Conservation (phyloP, 30 jellyfish, hydroid and myxozoan genomes). For the Chrysaora quinquecirrha region DNA sequence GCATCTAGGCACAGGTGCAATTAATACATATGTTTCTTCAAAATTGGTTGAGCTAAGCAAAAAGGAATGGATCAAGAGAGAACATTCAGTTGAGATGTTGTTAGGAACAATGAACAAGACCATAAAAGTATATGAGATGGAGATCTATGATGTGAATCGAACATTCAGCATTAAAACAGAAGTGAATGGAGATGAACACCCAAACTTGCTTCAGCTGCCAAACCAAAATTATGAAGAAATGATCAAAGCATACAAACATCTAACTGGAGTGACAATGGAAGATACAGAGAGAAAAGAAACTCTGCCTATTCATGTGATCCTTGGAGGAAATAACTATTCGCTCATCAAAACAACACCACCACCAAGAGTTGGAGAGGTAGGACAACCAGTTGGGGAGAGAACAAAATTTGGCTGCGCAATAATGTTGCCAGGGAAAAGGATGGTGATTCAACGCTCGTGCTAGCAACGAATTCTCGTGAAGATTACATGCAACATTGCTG, state of each 20-base stretch:
- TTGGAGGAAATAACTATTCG: conserved; percentile 25
- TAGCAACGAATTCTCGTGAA: not conserved
- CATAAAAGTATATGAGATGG: too few species aligned
- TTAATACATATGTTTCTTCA: not conserved
- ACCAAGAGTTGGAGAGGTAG: conserved; percentile 19
- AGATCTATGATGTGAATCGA: not conserved
- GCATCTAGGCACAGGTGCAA: not conserved
- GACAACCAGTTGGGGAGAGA: conserved; percentile 41
- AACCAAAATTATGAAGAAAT: conserved; percentile 28
- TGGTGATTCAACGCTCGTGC: not conserved
- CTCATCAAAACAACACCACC: conserved; percentile 28
- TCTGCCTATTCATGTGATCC: conserved; percentile 17
- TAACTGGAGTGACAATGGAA: conserved; percentile 43
- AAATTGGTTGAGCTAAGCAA: not conserved
- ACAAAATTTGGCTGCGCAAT: conserved; percentile 21
- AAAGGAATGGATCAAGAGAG: not conserved
- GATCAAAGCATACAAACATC: conserved; percentile 31
- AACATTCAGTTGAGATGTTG: conserved; percentile 35
- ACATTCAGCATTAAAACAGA: not conserved
- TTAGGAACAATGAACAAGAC: conserved; percentile 18
- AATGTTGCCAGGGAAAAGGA: conserved; percentile 6
- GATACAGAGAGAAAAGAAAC: conserved; percentile 34
- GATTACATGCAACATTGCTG: not conserved
- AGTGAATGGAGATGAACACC: not conserved
- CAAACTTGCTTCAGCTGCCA: not conserved